Percentiles rank a stretch among this genome's conserved stretches.
phyloP scores from a whole-genome alignment of 1,140 invertebrate genomes.

The Gonioctena quinquepunctata region DNA sequence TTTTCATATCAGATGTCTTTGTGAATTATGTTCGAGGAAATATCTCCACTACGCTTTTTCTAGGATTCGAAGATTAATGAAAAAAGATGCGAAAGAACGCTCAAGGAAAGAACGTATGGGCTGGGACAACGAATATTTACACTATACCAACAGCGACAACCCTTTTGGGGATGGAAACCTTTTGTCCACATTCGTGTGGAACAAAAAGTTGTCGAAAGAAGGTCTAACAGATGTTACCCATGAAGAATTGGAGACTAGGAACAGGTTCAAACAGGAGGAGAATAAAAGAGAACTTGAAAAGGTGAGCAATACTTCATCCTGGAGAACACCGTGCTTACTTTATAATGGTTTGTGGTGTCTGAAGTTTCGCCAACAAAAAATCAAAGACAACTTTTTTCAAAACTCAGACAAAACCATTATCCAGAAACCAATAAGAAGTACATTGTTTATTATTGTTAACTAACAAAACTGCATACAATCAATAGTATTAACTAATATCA shows the following conservation, averaged over 20 bases:
- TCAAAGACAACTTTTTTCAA: no score
- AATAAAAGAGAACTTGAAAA: slow-evolving; percentile 89
- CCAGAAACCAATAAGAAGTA: no score
- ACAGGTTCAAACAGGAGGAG: slow-evolving; percentile 86
- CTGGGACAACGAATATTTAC: slow-evolving; percentile 94
- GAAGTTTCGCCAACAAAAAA: no score
- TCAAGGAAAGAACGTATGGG: slow-evolving; percentile 89
- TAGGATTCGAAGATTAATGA: slow-evolving; percentile 78
- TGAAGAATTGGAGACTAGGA: slow-evolving; percentile 85
- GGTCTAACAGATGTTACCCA: slow-evolving; percentile 78
- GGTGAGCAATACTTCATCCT: no score
- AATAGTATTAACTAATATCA: no score
- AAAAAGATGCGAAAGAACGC: slow-evolving; percentile 91
- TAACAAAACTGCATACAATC: neutral
- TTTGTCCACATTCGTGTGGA: slow-evolving; percentile 93
- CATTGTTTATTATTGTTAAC: no score
- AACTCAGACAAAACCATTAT: no score
- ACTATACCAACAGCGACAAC: slow-evolving; percentile 98
- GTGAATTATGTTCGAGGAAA: no score
- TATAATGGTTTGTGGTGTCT: no score
- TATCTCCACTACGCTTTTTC: no score
- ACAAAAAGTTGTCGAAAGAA: slow-evolving; percentile 94
- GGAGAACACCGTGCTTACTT: no score
- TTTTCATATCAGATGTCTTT: no score
- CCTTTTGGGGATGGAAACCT: slow-evolving; percentile 97